phyloP scores from a whole-genome alignment of 2,888 invertebrate species.

The Ochropacha duplaris region DNA sequence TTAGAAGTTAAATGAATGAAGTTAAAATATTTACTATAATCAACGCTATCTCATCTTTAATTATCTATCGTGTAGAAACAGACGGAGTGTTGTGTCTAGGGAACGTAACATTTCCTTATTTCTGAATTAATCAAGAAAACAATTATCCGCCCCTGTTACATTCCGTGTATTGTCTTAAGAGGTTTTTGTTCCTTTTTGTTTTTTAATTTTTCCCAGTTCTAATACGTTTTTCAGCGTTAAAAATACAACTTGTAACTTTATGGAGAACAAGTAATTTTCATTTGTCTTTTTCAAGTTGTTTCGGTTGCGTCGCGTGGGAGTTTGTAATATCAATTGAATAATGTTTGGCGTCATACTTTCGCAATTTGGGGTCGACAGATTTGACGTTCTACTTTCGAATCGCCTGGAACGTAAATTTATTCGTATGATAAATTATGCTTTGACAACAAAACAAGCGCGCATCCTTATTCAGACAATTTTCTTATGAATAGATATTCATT shows the following conservation, averaged over 20 bases:
- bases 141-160: slow-evolving; percentile 63
- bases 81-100: slow-evolving; percentile 2
- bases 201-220: slow-evolving; percentile 4
- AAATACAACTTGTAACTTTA: slow-evolving; percentile 25
- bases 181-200: slow-evolving; percentile 6
- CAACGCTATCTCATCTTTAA: not conserved
- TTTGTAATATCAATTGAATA: slow-evolving; percentile 1
- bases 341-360: slow-evolving; percentile 3
- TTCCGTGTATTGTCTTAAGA: slow-evolving; percentile 21
- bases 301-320: not conserved
- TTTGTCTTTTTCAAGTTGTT: slow-evolving; percentile 4
- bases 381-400: not conserved
- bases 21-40: too few relatives aligned
- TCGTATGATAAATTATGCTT: not conserved
- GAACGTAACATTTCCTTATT: slow-evolving; percentile 36
- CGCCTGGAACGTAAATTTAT: not conserved
- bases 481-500: too few relatives aligned
- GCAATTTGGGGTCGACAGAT: slow-evolving; percentile 1
- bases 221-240: slow-evolving; percentile 6
- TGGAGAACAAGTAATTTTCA: slow-evolving; percentile 7
- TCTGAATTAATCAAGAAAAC: slow-evolving; percentile 72
- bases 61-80: not conserved
- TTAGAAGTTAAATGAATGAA: too few relatives aligned
- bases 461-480: too few relatives aligned
- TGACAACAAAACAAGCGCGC: not conserved